Evolutionary conservation across 2,113 vertebrate species (phyloP).

Genomic region (Pionites leucogaster): DNA sequence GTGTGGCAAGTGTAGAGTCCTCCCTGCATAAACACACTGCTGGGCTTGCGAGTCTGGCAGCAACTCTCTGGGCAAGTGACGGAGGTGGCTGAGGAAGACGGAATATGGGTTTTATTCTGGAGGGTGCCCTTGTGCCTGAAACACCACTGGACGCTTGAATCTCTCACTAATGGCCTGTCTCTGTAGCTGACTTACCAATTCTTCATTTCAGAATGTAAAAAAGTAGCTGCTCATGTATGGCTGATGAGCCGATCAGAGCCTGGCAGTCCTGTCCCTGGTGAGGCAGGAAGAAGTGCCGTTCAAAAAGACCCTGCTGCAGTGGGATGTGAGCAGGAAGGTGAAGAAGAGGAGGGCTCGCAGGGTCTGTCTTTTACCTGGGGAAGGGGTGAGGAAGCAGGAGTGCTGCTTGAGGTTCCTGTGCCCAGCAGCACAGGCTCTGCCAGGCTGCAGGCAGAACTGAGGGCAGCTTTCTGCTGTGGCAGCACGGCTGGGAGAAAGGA

Average conservation of each 20-base stretch:
- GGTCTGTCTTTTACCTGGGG: not conserved
- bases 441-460: fast-evolving
- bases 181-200: not conserved
- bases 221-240: not conserved
- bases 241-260: not conserved
- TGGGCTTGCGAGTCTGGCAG: not conserved
- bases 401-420: not conserved
- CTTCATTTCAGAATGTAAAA: not conserved
- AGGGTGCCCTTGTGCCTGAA: not conserved
- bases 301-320: fast-evolving
- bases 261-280: not conserved
- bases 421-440: fast-evolving
- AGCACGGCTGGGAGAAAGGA: not conserved
- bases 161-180: not conserved
- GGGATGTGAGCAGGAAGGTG: fast-evolving
- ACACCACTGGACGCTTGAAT: not conserved
- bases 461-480: not conserved
- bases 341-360: fast-evolving
- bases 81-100: not conserved
- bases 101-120: not conserved
- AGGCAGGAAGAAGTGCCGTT: not conserved
- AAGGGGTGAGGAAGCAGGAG: fast-evolving
- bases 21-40: not conserved
- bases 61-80: not conserved
- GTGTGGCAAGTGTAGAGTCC: not conserved